Evolutionary conservation across 2,888 invertebrate genomes (phyloP).

Genomic region (Drosophila mercatorum): DNA sequence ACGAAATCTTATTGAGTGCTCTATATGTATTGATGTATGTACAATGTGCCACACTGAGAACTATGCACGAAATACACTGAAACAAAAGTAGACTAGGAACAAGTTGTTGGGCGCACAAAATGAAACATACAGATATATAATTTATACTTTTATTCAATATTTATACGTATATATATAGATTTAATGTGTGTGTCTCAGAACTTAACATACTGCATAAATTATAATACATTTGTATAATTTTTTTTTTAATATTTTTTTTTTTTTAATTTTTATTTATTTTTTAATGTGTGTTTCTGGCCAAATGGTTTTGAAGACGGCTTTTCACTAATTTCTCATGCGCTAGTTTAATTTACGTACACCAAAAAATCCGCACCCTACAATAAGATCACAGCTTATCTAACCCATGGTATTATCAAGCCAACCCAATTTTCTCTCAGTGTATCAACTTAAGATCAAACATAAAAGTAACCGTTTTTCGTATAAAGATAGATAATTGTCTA

Average conservation of each 20-base stretch:
- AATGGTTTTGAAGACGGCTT: conserved; percentile 35
- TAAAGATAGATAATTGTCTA: conserved; percentile 3
- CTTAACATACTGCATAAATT: conserved; percentile 66
- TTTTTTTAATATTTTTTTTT: conserved; percentile 4
- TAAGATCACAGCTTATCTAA: conserved; percentile 67
- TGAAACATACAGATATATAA: conserved; percentile 51
- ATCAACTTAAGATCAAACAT: conserved; percentile 5
- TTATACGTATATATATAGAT: conserved; percentile 45
- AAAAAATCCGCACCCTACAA: conserved; percentile 27
- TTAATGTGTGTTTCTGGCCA: not conserved
- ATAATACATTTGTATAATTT: conserved; percentile 64
- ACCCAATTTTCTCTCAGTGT: not conserved
- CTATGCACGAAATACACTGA: conserved; percentile 66
- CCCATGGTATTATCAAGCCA: conserved; percentile 25
- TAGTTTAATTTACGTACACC: conserved; percentile 22
- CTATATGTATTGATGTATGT: conserved; percentile 37
- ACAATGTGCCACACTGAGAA: conserved; percentile 60
- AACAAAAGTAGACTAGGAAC: conserved; percentile 27
- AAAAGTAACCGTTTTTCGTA: conserved; percentile 14
- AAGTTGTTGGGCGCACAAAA: conserved; percentile 27
- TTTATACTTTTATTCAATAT: conserved; percentile 57
- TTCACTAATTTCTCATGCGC: conserved; percentile 19
- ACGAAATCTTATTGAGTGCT: conserved; percentile 55
- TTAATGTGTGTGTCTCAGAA: conserved; percentile 41
- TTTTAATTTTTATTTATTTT: conserved; percentile 7